Percentiles rank a stretch among this genome's conserved stretches.
These are phyloP conservation scores for Aleadryas rufinucha DNA, from an alignment of 2,113 vertebrate species.

Conservation along the genomic window DNA sequence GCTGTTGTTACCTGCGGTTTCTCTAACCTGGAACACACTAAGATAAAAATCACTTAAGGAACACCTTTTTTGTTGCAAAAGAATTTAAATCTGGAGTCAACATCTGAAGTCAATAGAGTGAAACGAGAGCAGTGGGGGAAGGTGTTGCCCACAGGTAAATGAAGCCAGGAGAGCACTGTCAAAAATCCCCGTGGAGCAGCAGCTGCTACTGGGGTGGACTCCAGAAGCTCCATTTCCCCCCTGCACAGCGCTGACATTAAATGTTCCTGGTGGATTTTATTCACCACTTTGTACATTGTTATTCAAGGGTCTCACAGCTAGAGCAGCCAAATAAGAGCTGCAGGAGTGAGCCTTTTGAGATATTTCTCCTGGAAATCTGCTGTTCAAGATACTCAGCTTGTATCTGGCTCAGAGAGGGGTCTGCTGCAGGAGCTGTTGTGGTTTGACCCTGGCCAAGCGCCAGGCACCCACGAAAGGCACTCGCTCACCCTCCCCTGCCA, in stretches of 20 bases:
- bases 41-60: not conserved
- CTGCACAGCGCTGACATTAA: not conserved
- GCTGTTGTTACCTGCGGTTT: not conserved
- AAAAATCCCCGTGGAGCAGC: not conserved
- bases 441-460: not conserved
- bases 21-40: not conserved
- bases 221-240: not conserved
- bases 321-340: not conserved
- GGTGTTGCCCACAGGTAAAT: not conserved
- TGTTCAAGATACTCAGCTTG: not conserved
- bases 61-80: not conserved
- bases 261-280: not conserved
- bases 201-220: not conserved
- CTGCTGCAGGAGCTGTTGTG: not conserved
- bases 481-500: not conserved
- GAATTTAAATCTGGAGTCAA: not conserved
- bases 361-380: not conserved
- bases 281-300: not conserved
- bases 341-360: not conserved
- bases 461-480: not conserved
- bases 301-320: not conserved
- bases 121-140: not conserved
- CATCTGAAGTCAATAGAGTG: not conserved
- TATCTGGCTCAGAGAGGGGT: accelerated
- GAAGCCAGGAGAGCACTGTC: not conserved